Base-by-base conservation (phyloP, 2,113 vertebrate genomes). In the Zootoca vivipara region DNA sequence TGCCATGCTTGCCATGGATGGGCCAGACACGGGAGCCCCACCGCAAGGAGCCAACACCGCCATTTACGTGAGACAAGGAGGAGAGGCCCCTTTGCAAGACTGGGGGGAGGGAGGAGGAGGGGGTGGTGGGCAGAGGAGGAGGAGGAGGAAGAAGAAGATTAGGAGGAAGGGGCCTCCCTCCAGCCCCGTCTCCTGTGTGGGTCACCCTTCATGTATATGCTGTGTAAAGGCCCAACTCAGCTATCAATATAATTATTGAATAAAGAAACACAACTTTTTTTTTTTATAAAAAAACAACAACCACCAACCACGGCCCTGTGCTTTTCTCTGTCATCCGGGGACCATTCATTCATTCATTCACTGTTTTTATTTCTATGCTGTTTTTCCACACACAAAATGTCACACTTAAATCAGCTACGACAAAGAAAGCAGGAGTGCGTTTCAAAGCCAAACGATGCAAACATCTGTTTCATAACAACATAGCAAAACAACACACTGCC, bases 211-310 rank as follows among this genome's bases (percentile, higher is more conserved):
- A 5, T 38, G 72, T 65, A 52, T 67, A n/a, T n/a, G 22, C 58
- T 83, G 80, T 56, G 26, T 78, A 77, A 77, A 52, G 81, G 80
- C 62, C 74, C 65, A 69, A 69, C 73, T 88, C 72, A 67, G 73
- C 81, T 88, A 67, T 42, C 46, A 62, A 64, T 83, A 88, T 83
- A 67, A 83, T 56, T 4, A 72, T 72, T 81, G 86, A 87, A 87
- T 88, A 88, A 88, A 88, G 80, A 52, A 70, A 78, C n/a, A 86
- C 74, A 20, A n/a, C 20, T 83, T 88, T 77, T 77, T 22, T 52
- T 8, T 77, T 22, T 52, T 8, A 52, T 30, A 62, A 40, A 64
- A 46, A 80, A 20, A 10, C 9, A 10, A 2, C 46, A 12, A 12
- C 1, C 46, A 46, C 46, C 46, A 30, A 33, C 65, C 9, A 67